phyloP scores from a whole-genome alignment of 2,113 vertebrate species.

The Nicator chloris region DNA sequence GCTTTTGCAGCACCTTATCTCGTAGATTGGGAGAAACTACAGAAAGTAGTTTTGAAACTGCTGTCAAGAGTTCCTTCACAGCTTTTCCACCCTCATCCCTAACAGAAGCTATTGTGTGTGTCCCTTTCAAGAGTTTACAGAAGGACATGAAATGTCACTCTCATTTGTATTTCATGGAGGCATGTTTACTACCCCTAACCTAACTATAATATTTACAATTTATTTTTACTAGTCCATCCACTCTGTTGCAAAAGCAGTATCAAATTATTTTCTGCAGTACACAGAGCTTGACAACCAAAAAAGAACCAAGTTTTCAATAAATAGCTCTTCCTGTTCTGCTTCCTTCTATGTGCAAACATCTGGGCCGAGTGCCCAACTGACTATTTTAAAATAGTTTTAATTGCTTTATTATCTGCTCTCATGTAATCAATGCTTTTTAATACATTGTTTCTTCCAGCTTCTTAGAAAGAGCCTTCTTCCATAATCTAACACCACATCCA shows the following conservation, averaged over 20 bases:
- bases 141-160: background rate
- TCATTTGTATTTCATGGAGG: background rate
- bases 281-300: background rate
- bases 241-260: background rate
- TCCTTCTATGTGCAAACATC: conserved; percentile 33
- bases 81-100: background rate
- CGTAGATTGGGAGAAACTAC: background rate
- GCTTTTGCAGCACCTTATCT: background rate
- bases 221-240: background rate
- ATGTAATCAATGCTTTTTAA: conserved; percentile 35
- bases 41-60: background rate
- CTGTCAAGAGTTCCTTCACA: background rate
- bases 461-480: conserved; percentile 30
- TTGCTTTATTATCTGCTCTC: conserved; percentile 24
- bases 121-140: background rate
- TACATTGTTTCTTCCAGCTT: background rate
- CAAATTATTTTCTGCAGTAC: background rate
- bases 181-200: background rate
- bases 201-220: background rate
- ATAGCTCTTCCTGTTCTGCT: conserved; percentile 24
- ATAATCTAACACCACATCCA: background rate
- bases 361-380: conserved; percentile 1
- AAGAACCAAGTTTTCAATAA: background rate
- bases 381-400: conserved; percentile 11
- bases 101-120: background rate